These are phyloP conservation scores for Bos javanicus DNA, from an alignment of 2,113 vertebrate species.

Conservation along the genomic window DNA sequence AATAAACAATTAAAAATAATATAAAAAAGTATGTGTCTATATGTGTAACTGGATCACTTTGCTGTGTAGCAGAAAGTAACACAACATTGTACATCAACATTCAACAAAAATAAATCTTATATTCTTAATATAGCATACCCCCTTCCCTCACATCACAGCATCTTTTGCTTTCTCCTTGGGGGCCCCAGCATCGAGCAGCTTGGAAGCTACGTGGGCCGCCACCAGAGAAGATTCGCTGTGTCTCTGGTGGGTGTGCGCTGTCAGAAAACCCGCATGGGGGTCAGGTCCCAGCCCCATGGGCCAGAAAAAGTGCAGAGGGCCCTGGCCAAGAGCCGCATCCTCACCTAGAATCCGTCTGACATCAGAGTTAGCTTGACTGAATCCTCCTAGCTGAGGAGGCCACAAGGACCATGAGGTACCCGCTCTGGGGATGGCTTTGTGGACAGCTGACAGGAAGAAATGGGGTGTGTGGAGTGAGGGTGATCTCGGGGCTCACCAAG, in stretches of 20 bases:
- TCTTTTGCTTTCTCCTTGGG: background rate
- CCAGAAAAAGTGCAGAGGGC: background rate
- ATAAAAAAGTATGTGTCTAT: background rate
- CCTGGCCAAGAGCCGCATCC: background rate
- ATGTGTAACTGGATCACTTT: background rate
- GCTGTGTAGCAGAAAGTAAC: background rate
- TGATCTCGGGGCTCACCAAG: background rate
- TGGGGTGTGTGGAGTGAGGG: background rate
- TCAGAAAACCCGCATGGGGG: background rate
- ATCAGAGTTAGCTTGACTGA: background rate
- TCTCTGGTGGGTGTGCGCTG: fast-evolving
- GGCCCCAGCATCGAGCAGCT: background rate
- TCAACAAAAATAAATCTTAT: background rate
- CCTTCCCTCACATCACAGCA: fast-evolving
- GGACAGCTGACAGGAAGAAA: background rate
- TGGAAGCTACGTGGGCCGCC: background rate
- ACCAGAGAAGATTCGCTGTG: background rate
- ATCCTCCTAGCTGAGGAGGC: background rate
- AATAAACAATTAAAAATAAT: background rate
- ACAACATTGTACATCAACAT: background rate
- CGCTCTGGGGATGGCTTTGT: fast-evolving
- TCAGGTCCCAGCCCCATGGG: background rate
- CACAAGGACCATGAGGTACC: fast-evolving
- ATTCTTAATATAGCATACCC: background rate
- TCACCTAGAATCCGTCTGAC: background rate